phyloP scores from a whole-genome alignment of 2,113 vertebrate genomes.

The Pimephales promelas region DNA sequence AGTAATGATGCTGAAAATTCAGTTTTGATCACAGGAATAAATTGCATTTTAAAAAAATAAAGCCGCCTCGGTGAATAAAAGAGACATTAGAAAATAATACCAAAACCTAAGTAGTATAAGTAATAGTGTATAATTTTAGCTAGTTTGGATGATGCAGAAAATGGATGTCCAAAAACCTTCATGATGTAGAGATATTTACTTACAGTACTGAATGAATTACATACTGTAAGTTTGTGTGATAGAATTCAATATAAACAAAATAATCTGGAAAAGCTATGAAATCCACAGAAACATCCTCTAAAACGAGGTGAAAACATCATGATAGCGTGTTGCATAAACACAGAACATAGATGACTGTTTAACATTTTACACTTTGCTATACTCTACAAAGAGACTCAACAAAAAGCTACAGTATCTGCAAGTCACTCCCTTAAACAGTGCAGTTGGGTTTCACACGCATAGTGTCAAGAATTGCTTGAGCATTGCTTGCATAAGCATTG shows the following conservation, averaged over 20 bases:
- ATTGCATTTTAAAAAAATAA: too few relatives aligned
- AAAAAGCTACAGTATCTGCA: not conserved
- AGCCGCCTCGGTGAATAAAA: too few relatives aligned
- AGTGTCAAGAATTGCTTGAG: not conserved
- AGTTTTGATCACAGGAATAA: not conserved
- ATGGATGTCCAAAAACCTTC: not conserved
- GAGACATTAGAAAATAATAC: too few relatives aligned
- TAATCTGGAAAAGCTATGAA: not conserved
- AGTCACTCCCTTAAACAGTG: not conserved
- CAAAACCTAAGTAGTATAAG: too few relatives aligned
- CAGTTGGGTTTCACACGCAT: not conserved
- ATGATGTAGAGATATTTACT: not conserved
- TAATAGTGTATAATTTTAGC: too few relatives aligned
- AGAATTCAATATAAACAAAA: not conserved
- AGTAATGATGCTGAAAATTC: not conserved
- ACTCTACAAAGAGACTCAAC: not conserved
- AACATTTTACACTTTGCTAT: not conserved
- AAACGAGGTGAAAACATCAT: not conserved
- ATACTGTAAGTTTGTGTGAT: not conserved
- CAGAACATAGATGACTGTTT: not conserved
- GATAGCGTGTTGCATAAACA: not conserved
- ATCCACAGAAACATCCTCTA: not conserved
- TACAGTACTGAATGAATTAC: not conserved
- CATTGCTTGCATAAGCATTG: slow-evolving; percentile 8
- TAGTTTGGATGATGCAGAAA: not conserved